Evolutionary conservation across 1,140 invertebrate genomes (phyloP).

Genomic region (Papilio glaucus): DNA sequence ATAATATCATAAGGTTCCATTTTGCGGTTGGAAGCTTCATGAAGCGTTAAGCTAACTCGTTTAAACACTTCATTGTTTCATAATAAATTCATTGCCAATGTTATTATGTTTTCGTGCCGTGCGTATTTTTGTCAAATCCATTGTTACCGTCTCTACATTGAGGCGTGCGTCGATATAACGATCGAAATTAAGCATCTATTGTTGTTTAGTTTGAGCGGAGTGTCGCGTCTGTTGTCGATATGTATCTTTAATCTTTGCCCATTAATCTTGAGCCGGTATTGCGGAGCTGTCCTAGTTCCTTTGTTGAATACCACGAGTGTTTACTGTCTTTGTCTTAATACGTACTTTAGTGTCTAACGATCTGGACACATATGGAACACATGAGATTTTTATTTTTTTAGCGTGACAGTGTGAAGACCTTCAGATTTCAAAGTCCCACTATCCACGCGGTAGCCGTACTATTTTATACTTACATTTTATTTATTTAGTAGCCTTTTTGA

Average conservation of each 20-base stretch:
- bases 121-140: constrained; percentile 8
- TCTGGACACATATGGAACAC: background rate
- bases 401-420: no score
- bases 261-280: constrained; percentile 24
- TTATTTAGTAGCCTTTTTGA: no score
- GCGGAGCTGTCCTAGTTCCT: background rate
- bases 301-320: constrained; percentile 3
- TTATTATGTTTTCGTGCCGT: constrained; percentile 22
- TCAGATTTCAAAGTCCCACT: no score
- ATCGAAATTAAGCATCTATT: constrained; percentile 36
- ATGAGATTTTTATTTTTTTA: no score
- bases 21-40: no score
- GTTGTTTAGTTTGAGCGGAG: constrained; percentile 29
- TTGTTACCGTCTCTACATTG: constrained; percentile 29
- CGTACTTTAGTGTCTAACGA: background rate
- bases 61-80: constrained; percentile 1
- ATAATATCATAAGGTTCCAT: no score
- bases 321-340: background rate
- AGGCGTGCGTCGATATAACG: constrained; percentile 28
- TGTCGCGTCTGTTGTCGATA: constrained; percentile 35
- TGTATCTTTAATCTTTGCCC: constrained; percentile 34
- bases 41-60: background rate
- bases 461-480: no score
- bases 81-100: constrained; percentile 28
- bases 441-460: no score